A percentile compares a stretch with the other conserved stretches of the same genome.
Conservation (phyloP, 2,797 vertebrate species). For the Vespertilio murinus region DNA sequence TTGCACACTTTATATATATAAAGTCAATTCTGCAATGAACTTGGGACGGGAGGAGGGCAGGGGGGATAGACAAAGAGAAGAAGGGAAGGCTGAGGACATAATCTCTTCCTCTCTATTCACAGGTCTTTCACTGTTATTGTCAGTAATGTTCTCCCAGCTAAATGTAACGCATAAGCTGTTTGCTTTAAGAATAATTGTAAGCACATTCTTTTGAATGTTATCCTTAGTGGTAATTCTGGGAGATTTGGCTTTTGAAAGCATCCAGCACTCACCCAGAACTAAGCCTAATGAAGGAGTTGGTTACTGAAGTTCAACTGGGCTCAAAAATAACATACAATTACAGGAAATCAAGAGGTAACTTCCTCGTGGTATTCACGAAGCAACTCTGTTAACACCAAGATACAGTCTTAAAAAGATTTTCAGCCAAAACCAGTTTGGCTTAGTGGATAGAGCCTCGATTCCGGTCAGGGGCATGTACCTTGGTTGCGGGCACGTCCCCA, state of each 20-base stretch:
- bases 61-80: no score
- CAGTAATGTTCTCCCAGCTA: not conserved
- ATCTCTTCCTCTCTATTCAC: not conserved
- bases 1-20: no score
- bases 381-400: not conserved
- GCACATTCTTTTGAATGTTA: not conserved
- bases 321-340: not conserved
- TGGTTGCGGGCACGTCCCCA: no score
- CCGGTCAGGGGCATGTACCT: no score
- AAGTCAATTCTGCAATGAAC: not conserved
- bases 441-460: no score
- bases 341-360: not conserved
- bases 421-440: no score
- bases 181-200: not conserved
- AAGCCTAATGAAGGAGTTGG: not conserved
- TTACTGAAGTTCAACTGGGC: not conserved
- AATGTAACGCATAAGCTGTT: not conserved
- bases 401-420: not conserved
- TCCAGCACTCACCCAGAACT: not conserved
- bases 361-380: not conserved
- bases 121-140: not conserved
- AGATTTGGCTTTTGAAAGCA: slow-evolving; percentile 9
- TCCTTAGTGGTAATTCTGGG: not conserved
- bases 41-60: no score
- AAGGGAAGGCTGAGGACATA: not conserved